phyloP scores from a whole-genome alignment of 1,140 invertebrate species.

The Drosophila persimilis region DNA sequence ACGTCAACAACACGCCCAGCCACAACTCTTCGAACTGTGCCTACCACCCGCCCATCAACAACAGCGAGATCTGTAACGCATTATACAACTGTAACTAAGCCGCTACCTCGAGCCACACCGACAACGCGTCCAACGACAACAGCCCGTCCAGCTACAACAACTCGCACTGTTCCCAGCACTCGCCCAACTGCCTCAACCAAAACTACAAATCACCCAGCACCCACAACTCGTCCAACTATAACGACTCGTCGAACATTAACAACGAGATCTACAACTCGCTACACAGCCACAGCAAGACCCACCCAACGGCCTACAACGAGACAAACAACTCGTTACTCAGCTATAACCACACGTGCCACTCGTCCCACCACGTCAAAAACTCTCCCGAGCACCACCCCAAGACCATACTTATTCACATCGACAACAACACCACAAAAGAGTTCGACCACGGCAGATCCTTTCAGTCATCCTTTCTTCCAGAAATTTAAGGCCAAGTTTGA shows the following conservation, averaged over 20 bases:
- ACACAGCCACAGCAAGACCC: slow-evolving; percentile 3
- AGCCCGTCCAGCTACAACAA: too few relatives aligned
- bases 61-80: slow-evolving; percentile 2
- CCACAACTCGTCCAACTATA: too few relatives aligned
- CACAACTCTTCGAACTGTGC: slow-evolving; percentile 4
- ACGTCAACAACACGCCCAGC: neutral
- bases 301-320: neutral
- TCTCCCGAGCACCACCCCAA: slow-evolving; percentile 51
- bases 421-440: slow-evolving; percentile 17
- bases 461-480: slow-evolving; percentile 66
- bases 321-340: slow-evolving; percentile 14
- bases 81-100: neutral
- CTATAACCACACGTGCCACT: neutral
- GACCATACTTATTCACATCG: slow-evolving; percentile 61
- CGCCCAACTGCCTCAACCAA: slow-evolving; percentile 5
- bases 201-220: neutral
- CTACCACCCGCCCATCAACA: neutral
- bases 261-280: neutral
- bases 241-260: neutral
- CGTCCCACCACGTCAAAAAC: slow-evolving; percentile 8
- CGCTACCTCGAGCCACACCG: neutral
- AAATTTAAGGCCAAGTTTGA: slow-evolving; percentile 58
- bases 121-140: too few relatives aligned
- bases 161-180: too few relatives aligned
- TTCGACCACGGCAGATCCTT: slow-evolving; percentile 43